These are phyloP conservation scores for Augiades crinisus DNA, from an alignment of 2,888 invertebrate species.

Conservation along the genomic window DNA sequence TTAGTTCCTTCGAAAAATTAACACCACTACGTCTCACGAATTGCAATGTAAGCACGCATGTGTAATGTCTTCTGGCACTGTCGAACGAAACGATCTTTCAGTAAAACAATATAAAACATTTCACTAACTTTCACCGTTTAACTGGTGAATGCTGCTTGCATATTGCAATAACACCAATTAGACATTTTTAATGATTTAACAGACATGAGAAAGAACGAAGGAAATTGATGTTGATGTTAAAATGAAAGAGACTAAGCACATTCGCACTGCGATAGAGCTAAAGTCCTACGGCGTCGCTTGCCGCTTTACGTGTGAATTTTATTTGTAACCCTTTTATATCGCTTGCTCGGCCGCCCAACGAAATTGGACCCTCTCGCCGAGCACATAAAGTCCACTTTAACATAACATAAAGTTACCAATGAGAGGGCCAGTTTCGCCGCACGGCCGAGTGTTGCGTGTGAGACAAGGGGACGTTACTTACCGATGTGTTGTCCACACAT, in stretches of 20 bases:
- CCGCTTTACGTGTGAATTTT: conserved; percentile 70
- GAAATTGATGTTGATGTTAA: conserved; percentile 31
- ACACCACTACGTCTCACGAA: conserved; percentile 66
- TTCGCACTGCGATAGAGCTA: conserved; percentile 64
- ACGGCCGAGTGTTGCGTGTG: conserved; percentile 54
- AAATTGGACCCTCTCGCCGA: conserved; percentile 31
- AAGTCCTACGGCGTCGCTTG: conserved; percentile 71
- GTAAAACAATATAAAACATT: conserved; percentile 39
- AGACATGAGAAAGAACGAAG: conserved; percentile 33
- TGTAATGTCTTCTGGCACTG: conserved; percentile 66
- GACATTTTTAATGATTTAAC: conserved; percentile 14
- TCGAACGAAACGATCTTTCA: conserved; percentile 40
- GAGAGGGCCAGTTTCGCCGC: conserved; percentile 42
- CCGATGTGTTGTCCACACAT: conserved; percentile 80
- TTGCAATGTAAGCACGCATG: conserved; percentile 77
- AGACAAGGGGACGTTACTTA: conserved; percentile 61
- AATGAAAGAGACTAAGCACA: conserved; percentile 48
- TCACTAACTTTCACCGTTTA: conserved; percentile 66
- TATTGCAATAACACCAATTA: conserved; percentile 53
- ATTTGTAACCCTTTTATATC: conserved; percentile 45
- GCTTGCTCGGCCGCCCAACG: conserved; percentile 60
- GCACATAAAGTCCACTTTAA: conserved; percentile 8
- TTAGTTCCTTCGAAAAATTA: conserved; percentile 53
- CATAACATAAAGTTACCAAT: conserved; percentile 22
- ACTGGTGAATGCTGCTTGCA: conserved; percentile 72